phyloP scores from a whole-genome alignment of 2,797 vertebrate genomes.

The Enteromius afrohamiltoni region DNA sequence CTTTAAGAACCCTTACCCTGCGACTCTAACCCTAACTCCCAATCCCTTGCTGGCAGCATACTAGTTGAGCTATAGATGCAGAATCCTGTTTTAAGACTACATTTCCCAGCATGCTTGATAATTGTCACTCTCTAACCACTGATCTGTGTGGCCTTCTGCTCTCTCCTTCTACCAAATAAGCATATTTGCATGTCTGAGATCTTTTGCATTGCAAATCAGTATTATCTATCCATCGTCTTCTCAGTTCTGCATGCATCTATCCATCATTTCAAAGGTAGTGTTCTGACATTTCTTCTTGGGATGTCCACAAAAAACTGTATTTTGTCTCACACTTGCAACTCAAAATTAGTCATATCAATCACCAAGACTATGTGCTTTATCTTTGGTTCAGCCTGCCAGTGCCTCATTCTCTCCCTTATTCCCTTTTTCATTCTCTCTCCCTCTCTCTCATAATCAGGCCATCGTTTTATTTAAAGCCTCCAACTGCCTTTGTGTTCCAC shows the following conservation, averaged over 20 bases:
- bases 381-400: conserved; percentile 7
- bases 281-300: background rate
- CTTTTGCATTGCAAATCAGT: conserved; percentile 79
- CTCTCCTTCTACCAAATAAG: conserved; percentile 49
- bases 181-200: conserved; percentile 74
- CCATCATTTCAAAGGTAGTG: background rate
- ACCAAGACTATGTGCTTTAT: conserved; percentile 19
- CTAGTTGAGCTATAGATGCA: background rate
- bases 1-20: background rate
- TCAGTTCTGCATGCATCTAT: conserved; percentile 27
- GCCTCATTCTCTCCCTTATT: conserved; percentile 28
- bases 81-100: conserved; percentile 33
- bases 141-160: conserved; percentile 32
- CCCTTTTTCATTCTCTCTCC: conserved; percentile 17
- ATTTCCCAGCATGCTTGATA: conserved; percentile 37
- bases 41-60: background rate
- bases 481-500: conserved; percentile 74
- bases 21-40: no score
- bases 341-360: background rate
- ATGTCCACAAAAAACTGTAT: background rate
- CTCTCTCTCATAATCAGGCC: conserved; percentile 75
- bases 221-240: conserved; percentile 53
- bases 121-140: conserved; percentile 17
- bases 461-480: conserved; percentile 82
- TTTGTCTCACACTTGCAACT: conserved; percentile 4